Conservation (phyloP, 1,140 invertebrate species). For the Metopolophium dirhodum region DNA sequence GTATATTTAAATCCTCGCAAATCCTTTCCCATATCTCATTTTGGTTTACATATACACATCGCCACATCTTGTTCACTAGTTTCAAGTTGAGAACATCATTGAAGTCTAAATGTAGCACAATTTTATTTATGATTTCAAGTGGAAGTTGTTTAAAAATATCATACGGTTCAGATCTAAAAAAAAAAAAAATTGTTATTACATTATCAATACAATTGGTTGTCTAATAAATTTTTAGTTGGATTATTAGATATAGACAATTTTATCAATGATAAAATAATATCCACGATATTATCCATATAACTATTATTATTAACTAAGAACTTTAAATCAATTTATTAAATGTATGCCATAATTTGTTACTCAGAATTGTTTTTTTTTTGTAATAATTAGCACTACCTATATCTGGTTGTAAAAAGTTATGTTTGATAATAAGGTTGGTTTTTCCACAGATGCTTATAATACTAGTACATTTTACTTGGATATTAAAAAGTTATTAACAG, state of each 20-base stretch:
- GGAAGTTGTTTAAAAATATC: neutral
- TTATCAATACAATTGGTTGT: neutral
- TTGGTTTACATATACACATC: neutral
- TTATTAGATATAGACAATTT: no score
- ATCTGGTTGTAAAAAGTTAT: no score
- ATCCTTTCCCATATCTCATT: constrained; percentile 4
- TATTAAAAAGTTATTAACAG: no score
- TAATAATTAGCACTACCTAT: no score
- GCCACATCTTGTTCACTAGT: constrained; percentile 3
- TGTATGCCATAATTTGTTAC: no score
- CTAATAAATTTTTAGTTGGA: neutral
- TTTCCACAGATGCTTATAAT: no score
- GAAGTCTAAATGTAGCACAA: neutral
- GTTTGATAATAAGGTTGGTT: no score
- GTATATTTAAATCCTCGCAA: neutral
- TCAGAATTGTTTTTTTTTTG: no score
- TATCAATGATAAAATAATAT: no score
- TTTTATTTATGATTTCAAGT: constrained; percentile 32
- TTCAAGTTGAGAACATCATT: neutral
- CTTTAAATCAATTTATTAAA: neutral
- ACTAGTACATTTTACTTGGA: no score
- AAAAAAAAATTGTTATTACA: neutral
- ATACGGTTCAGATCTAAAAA: neutral
- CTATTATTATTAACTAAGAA: neutral
- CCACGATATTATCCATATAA: no score